Base-by-base conservation (phyloP, 2,113 vertebrate genomes). In the Chionis minor region DNA sequence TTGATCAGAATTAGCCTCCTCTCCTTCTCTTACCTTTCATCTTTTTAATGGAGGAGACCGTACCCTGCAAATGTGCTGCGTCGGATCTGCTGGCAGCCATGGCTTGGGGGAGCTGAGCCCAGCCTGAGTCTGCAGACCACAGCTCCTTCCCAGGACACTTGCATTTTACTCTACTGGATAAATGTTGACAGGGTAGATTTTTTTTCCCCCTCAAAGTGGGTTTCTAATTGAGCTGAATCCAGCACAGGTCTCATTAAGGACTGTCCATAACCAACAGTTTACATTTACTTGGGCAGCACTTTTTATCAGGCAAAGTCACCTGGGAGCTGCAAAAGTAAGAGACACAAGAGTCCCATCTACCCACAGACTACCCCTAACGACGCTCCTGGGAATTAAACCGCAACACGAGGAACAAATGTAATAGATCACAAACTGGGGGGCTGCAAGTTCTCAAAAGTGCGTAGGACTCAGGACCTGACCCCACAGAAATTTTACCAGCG, bases 191-290 rank as follows among this genome's bases (percentile, higher is more conserved):
- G 0, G 0, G 66, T 6, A 65, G 49, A 26, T 32, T 1, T 4
- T 16, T 28, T 33, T 16, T 7, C 5, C 23, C 32, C 58, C 35
- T 33, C 10, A 3, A 35, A 77, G 23, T 28, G 40, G 7, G 16
- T 88, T 90, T 90, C 79, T 69, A 70, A 88, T 28, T 12, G 45
- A 90, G 75, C 85, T 92, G 88, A 49, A 86, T 14, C 15, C 30
- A 73, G 62, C 70, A 30, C 16, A 54, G 70, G 38, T 78, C 54
- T 78, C 6, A 1, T 71, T 87, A 67, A 90, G 73, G 81, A 54
- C 78, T 69, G 81, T 24, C 33, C 52, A 9, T 44, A 74, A 82
- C 22, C 90, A 88, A 72, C 71, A 77, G 62, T 22, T 93, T 51
- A 52, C 58, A 58, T 82, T 90, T 79, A 44, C 40, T 26, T 38